Evolutionary conservation across 2,797 vertebrate species (phyloP).

Genomic region (Staurois parvus): DNA sequence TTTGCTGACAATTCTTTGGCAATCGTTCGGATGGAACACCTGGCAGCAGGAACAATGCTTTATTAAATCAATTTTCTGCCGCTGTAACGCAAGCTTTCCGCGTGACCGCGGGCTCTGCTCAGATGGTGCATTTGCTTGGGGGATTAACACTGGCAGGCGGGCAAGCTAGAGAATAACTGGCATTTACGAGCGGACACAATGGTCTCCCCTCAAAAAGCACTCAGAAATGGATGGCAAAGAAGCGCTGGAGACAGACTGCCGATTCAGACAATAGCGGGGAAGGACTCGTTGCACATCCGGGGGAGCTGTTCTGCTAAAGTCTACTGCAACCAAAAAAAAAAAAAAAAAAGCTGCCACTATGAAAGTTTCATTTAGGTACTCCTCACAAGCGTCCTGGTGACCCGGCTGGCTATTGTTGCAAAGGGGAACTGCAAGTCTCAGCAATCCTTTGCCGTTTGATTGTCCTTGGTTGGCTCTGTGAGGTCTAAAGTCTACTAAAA

Average conservation of each 20-base stretch:
- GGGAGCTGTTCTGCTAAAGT: too few species aligned
- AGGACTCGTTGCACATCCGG: too few species aligned
- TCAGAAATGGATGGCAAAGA: too few species aligned
- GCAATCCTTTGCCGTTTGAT: too few species aligned
- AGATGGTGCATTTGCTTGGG: background rate
- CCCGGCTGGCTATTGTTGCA: too few species aligned
- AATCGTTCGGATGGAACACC: background rate
- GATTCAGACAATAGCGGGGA: too few species aligned
- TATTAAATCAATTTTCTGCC: constrained; percentile 40
- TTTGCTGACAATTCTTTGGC: constrained; percentile 15
- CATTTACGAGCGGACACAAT: constrained; percentile 28
- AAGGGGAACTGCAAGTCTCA: background rate
- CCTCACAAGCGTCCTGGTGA: background rate
- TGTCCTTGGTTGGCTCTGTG: too few species aligned
- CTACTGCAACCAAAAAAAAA: too few species aligned
- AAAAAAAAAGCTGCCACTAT: too few species aligned
- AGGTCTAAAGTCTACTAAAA: too few species aligned
- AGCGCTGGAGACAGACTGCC: constrained; percentile 29
- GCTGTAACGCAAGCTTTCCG: background rate
- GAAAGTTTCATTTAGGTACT: too few species aligned
- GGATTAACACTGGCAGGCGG: background rate
- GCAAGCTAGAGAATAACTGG: constrained; percentile 2
- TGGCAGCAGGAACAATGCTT: constrained; percentile 38
- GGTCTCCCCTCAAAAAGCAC: constrained; percentile 7
- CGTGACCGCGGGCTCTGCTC: background rate